phyloP scores from a whole-genome alignment of 2,888 invertebrate species.

The Sialis lutaria region DNA sequence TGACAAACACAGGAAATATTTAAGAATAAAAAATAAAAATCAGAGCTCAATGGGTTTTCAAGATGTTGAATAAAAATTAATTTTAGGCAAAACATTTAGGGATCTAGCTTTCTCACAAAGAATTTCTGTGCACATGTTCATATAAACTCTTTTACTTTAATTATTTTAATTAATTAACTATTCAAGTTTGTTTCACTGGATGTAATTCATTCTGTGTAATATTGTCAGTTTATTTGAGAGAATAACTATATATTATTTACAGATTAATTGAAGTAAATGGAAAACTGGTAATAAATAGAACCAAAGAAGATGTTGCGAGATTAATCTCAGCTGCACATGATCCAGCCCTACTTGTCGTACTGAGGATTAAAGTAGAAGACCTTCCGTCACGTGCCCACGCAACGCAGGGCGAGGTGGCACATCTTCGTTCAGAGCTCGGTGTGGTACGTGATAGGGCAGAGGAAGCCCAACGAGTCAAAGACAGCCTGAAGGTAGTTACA shows the following conservation, averaged over 20 bases:
- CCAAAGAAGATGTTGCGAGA: slow-evolving; percentile 52
- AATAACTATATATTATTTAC: slow-evolving; percentile 12
- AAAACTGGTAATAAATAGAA: slow-evolving; percentile 47
- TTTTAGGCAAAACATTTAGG: too few species aligned
- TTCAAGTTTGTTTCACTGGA: too few species aligned
- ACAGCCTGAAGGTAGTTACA: slow-evolving; percentile 24
- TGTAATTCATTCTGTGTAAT: too few species aligned
- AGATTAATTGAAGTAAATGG: slow-evolving; percentile 73
- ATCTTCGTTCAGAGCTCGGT: slow-evolving; percentile 38
- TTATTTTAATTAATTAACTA: too few species aligned
- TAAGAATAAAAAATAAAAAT: too few species aligned
- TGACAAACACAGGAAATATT: too few species aligned
- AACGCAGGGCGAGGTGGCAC: slow-evolving; percentile 29
- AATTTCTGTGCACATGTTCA: too few species aligned
- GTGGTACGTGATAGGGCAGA: slow-evolving; percentile 40
- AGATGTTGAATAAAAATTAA: too few species aligned
- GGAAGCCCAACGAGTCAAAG: slow-evolving; percentile 43
- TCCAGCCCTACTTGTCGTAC: slow-evolving; percentile 46
- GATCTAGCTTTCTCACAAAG: too few species aligned
- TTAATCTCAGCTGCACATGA: slow-evolving; percentile 40
- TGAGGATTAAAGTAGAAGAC: slow-evolving; percentile 22
- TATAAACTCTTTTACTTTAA: too few species aligned
- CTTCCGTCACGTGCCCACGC: slow-evolving; percentile 11
- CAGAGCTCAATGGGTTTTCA: too few species aligned
- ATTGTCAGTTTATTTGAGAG: not conserved